Conservation (phyloP, 2,113 vertebrate species). For the Trogon melanurus region DNA sequence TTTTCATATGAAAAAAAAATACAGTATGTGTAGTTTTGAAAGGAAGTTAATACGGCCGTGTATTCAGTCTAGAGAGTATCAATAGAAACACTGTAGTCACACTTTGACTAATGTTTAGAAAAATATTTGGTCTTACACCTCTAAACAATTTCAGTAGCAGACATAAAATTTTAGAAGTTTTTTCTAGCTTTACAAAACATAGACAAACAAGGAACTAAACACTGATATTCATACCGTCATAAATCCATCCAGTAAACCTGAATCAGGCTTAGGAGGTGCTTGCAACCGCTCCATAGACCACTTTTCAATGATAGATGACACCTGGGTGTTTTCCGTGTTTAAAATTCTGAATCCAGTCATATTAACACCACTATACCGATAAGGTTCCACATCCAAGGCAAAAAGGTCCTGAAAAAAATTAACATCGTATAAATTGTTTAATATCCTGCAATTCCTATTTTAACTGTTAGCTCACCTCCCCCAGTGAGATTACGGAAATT, state of each 20-base stretch:
- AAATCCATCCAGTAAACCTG: constrained; percentile 98
- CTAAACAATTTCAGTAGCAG: not conserved
- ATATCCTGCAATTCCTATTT: not conserved
- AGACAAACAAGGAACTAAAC: not conserved
- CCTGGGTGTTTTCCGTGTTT: constrained; percentile 95
- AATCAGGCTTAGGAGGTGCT: constrained; percentile 96
- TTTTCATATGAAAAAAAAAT: not conserved
- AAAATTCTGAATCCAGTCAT: constrained; percentile 98
- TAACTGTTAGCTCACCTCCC: not conserved
- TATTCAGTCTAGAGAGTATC: not conserved
- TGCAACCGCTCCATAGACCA: constrained; percentile 99
- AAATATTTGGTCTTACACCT: not conserved
- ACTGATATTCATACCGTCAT: constrained; percentile 90
- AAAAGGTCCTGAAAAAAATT: constrained; percentile 88
- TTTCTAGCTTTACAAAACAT: not conserved
- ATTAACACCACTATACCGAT: constrained; percentile 96
- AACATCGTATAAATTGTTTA: not conserved
- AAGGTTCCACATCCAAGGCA: constrained; percentile 95
- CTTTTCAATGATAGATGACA: constrained; percentile 96
- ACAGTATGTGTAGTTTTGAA: not conserved
- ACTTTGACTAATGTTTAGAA: not conserved
- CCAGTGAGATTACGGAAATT: not conserved
- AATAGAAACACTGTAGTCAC: not conserved
- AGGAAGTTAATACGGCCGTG: not conserved
- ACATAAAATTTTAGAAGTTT: not conserved